phyloP scores from a whole-genome alignment of 2,797 vertebrate genomes.

The Avahi laniger region DNA sequence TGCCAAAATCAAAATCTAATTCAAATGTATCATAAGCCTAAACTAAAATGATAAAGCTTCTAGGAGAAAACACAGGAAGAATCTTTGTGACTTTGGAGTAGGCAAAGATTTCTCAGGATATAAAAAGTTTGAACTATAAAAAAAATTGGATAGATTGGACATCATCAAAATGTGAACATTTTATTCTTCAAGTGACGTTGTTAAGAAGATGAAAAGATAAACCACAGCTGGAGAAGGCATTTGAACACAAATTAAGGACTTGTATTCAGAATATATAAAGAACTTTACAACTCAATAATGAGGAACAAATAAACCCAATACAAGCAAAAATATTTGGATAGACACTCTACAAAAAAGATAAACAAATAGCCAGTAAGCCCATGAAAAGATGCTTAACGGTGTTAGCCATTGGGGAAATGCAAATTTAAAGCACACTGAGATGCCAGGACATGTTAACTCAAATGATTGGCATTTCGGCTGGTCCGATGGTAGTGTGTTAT shows the following conservation, averaged over 20 bases:
- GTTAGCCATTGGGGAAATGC: background rate
- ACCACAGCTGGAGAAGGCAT: background rate
- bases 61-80: no score
- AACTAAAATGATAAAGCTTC: background rate
- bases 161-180: background rate
- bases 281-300: background rate
- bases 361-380: background rate
- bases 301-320: background rate
- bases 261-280: background rate
- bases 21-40: background rate
- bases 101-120: no score
- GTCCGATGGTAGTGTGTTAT: no score
- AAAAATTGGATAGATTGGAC: background rate
- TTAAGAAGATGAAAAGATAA: background rate
- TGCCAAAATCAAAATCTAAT: background rate
- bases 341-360: background rate
- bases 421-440: background rate
- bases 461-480: no score
- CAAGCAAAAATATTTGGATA: background rate
- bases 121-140: background rate
- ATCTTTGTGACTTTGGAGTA: background rate
- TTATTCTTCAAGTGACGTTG: background rate
- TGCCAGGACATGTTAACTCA: background rate
- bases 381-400: background rate
- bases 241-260: background rate